Base-by-base conservation (phyloP, 2,797 vertebrate genomes). In the Bucorvus abyssinicus region DNA sequence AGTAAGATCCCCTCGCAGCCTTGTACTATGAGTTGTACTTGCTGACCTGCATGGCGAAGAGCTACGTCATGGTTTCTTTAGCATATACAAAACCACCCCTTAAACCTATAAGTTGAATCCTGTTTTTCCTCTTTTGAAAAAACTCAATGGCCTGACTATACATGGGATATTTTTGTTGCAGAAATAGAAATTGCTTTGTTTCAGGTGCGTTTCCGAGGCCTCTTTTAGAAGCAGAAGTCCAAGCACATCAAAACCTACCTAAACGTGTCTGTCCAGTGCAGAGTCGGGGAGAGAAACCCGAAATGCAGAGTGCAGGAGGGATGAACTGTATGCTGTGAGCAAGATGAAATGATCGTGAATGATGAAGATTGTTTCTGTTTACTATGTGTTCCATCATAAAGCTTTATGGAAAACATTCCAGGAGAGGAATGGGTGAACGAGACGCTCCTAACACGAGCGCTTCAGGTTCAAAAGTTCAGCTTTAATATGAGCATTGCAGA, bases 311-410 rank as follows among this genome's bases (percentile, higher is more conserved):
- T 23, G 47, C 63, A 95, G 34, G 44, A 67, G 40, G 32, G 42
- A 78, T 86, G 57, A 81, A 80, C 59, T 80, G 23, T 82, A 47
- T 36, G 19, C 75, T 30, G 19, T 80, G 42, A 92, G 71, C 69
- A 69, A 44, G 59, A 88, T 68, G 84, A 91, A 88, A 86, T 91
- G 57, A 57, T 76, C 56, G 30, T 81, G 91, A 93, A 94, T 65
- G 44, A 83, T 52, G 80, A 89, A 84, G 61, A 63, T 65, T 86
- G 65, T 88, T 95, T 90, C 94, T 95, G 69, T 96, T 96, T 96
- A 96, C 93, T 94, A 93, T 14, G 89, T 95, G 92, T 96, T 94
- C 89, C 91, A 90, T 94, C 92, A 90, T 90, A 94, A 94, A 94
- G 57, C 68, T 95, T 92, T 94, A 95, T 95, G 61, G 90, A 89